phyloP scores from a whole-genome alignment of 1,140 invertebrate species.

The Paraescarpia echinospica region DNA sequence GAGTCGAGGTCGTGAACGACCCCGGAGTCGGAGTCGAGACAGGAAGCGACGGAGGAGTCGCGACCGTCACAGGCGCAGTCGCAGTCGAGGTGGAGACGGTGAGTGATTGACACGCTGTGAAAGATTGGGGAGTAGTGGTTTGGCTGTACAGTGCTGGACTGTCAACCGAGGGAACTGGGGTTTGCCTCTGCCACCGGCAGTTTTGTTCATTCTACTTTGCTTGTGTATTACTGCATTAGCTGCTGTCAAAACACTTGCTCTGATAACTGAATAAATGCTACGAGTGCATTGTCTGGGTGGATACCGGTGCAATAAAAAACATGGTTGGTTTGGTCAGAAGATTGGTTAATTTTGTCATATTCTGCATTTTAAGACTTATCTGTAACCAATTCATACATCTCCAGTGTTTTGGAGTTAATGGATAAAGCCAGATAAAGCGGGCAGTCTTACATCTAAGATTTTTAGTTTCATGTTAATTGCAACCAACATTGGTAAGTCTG shows the following conservation, averaged over 20 bases:
- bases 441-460: neutral
- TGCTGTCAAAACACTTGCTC: no score
- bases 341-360: neutral
- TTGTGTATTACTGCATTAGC: neutral
- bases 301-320: no score
- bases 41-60: constrained; percentile 31
- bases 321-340: neutral
- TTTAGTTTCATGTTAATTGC: neutral
- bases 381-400: neutral
- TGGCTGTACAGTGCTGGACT: no score
- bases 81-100: neutral
- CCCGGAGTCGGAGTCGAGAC: constrained; percentile 39
- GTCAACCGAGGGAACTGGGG: no score
- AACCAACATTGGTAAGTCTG: neutral
- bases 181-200: no score
- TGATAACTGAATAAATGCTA: no score
- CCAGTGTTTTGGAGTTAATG: no score
- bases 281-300: no score
- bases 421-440: no score
- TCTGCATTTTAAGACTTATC: neutral
- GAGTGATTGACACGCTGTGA: neutral
- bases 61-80: neutral
- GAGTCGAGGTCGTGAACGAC: constrained; percentile 32
- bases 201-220: no score
- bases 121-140: no score